Base-by-base conservation (phyloP, 2,888 invertebrate species). In the Lasiommata megera region DNA sequence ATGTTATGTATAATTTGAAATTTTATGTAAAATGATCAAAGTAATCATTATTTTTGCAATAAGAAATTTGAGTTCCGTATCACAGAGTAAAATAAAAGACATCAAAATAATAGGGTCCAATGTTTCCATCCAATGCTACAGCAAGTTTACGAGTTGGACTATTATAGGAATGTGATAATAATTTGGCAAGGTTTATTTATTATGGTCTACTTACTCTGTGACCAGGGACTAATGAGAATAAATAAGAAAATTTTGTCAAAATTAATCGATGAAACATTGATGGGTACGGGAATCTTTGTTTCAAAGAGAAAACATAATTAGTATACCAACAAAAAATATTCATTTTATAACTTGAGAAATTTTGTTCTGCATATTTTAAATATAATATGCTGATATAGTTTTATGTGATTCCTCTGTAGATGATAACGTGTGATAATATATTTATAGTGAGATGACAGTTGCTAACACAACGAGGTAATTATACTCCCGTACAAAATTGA, bases 271-370 rank as follows among this genome's bases (percentile, higher is more conserved):
- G 82, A 69, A 89, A 88, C 89, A 86, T 83, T 79, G 89, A 86
- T 83, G 80, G 69, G 89, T 90, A 90, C 89, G 89, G 90, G 89
- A 87, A 81, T 88, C 90, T 87, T 80, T 88, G 89, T 89, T 90
- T 89, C 85, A 64, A 63, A 69, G 70, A 80, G 82, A 84, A 84
- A 87, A 85, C 88, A 88, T 88, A 88, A 88, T 88, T 88, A 88
- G 88, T 67, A 57, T 61, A 34, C 34, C 34, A 9, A 61, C 23
- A 23, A 23, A 23, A 23, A 44, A 14, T 34, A 29, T 55, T 52
- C 44, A 31, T 51, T 54, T 50, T 28, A 43, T 31, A 17, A 31
- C 6, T 16, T 17, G 28, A 17, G 7, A 61, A 58, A 58, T 61
- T 53, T 34, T 34, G 37, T 44, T 54, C 36, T 50, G 17, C 58